Base-by-base conservation (phyloP, 2,888 invertebrate genomes). In the Melieria crassipennis region DNA sequence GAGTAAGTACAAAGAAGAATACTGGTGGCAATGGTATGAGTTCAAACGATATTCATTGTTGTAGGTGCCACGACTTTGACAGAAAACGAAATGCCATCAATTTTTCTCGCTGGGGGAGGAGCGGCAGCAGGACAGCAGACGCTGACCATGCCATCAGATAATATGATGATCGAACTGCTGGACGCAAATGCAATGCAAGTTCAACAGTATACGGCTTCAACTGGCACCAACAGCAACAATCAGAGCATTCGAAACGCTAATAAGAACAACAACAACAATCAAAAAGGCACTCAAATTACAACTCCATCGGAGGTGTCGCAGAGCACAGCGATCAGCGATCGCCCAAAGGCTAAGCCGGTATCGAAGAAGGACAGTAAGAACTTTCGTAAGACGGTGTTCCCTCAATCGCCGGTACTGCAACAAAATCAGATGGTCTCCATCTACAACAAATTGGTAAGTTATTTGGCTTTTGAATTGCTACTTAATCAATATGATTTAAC, bases 321-420 rank as follows among this genome's bases (percentile, higher is more conserved):
- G 88, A 91, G 90, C 82, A 93, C 92, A 72, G 92, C 93, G 76
- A 93, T 94, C 80, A 93, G 93, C 87, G 94, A 95, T 87, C 91
- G 94, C 80, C 93, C 94, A 72, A 94, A 94, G 87, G 94, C 92
- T 60, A 95, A 94, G 87, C 92, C 93, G 57, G 91, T 91, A 66
- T 91, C 92, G 65, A 93, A 94, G 85, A 94, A 94, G 85, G 94
- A 93, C 84, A 91, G 92, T 65, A 94, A 94, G 86, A 91, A 91
- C 83, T 88, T 90, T 74, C 89, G 92, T 79, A 93, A 93, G 85
- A 88, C 89, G 79, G 86, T 88, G 72, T 86, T 87, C 73, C 83
- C 87, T 77, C 80, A 77, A 76, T 79, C 77, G 77, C 83, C 76
- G 16, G 73, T 78, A 9, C 77, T 86, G 68, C 85, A 85, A 77